Evolutionary conservation across 1,140 invertebrate genomes (phyloP).

Genomic region (Apis mellifera): Amel_HAv3.1 CM009931.2:11667501-11668000

Average conservation of each 20-base stretch:
- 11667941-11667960: neutral
- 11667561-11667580: neutral
- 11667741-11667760: conserved; percentile 28
- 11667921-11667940: neutral
- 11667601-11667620: conserved; percentile 14
- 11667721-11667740: conserved; percentile 1
- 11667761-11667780: conserved; percentile 21
- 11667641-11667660: conserved; percentile 32
- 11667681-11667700: neutral
- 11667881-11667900: neutral
- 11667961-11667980: conserved; percentile 8
- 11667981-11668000: neutral
- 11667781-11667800: conserved; percentile 3
- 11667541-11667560: conserved; percentile 33
- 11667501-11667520: conserved; percentile 30
- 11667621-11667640: conserved; percentile 7
- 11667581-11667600: neutral
- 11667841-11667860: conserved; percentile 32
- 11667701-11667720: neutral
- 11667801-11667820: neutral
- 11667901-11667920: conserved; percentile 22
- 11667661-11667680: conserved; percentile 10
- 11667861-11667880: conserved; percentile 12
- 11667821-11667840: neutral
- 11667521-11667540: conserved; percentile 39